A percentile compares a stretch with the other conserved stretches of the same genome.
phyloP scores from a whole-genome alignment of 53 echinoderm and acorn worm genomes.

The Holothuria leucospilota region DNA sequence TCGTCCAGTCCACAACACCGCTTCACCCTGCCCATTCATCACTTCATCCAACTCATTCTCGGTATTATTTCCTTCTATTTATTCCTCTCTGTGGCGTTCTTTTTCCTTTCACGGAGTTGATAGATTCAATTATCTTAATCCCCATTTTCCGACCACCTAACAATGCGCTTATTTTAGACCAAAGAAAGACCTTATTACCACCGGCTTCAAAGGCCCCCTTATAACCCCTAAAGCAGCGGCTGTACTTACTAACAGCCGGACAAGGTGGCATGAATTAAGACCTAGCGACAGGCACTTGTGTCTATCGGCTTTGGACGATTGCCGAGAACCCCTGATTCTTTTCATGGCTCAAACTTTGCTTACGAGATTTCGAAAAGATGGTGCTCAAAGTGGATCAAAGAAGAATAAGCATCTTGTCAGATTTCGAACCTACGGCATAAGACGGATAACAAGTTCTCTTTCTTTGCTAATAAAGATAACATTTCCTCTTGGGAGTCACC shows the following conservation, averaged over 20 bases:
- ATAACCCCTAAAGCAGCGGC: neutral
- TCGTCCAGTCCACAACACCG: conserved; percentile 18
- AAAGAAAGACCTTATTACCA: conserved; percentile 26
- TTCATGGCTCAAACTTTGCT: neutral
- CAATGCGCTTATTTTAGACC: conserved; percentile 25
- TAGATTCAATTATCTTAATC: conserved; percentile 38
- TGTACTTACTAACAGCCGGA: neutral
- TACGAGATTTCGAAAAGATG: neutral
- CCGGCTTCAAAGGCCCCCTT: neutral
- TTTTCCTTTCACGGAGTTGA: conserved; percentile 27
- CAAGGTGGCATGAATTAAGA: neutral
- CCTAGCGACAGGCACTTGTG: neutral
- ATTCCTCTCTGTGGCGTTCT: neutral
- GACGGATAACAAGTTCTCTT: too few relatives aligned
- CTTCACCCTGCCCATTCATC: neutral
- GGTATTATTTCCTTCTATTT: conserved; percentile 14
- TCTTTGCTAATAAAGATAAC: too few relatives aligned
- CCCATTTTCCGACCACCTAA: conserved; percentile 13
- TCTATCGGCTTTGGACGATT: neutral
- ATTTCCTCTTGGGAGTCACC: too few relatives aligned
- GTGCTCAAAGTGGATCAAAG: neutral
- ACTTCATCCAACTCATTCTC: neutral
- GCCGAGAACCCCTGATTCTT: neutral
- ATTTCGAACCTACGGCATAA: too few relatives aligned
- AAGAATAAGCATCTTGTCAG: neutral